Percentiles rank a stretch among this genome's conserved stretches.
phyloP scores from a whole-genome alignment of 2,113 vertebrate species.

The human (Homo sapiens) region DNA sequence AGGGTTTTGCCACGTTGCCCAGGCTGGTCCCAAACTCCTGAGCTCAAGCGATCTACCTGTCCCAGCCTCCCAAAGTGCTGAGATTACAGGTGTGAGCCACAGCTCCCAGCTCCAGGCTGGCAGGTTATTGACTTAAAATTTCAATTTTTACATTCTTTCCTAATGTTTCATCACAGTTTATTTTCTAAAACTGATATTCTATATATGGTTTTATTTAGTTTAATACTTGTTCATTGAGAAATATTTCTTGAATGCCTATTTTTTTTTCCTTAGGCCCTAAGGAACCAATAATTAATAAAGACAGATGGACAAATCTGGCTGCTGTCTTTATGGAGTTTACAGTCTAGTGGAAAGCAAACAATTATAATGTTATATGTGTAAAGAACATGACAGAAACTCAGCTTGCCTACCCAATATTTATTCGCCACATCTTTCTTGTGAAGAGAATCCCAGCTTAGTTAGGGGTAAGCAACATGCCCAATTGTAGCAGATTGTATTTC shows the following conservation, averaged over 20 bases:
- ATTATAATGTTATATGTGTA: neutral
- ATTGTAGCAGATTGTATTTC: neutral
- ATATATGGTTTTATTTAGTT: neutral
- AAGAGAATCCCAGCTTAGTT: neutral
- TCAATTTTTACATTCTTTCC: neutral
- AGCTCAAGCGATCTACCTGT: too few relatives aligned
- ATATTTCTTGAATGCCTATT: neutral
- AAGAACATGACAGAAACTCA: neutral
- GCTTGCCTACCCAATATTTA: neutral
- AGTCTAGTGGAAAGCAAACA: neutral
- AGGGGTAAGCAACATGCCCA: neutral
- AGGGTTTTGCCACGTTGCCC: too few relatives aligned
- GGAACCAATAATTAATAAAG: neutral
- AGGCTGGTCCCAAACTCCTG: too few relatives aligned
- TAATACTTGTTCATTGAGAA: neutral
- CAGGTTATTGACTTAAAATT: neutral
- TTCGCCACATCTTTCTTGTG: neutral
- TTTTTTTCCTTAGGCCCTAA: neutral
- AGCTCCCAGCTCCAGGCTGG: too few relatives aligned
- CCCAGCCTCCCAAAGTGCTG: too few relatives aligned
- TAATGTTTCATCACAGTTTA: neutral
- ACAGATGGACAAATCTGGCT: neutral
- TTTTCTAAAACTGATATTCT: neutral
- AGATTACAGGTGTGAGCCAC: too few relatives aligned
- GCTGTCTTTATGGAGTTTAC: neutral